Evolutionary conservation across 2,888 invertebrate genomes (phyloP).

Genomic region (Sarcophaga subvicina): DNA sequence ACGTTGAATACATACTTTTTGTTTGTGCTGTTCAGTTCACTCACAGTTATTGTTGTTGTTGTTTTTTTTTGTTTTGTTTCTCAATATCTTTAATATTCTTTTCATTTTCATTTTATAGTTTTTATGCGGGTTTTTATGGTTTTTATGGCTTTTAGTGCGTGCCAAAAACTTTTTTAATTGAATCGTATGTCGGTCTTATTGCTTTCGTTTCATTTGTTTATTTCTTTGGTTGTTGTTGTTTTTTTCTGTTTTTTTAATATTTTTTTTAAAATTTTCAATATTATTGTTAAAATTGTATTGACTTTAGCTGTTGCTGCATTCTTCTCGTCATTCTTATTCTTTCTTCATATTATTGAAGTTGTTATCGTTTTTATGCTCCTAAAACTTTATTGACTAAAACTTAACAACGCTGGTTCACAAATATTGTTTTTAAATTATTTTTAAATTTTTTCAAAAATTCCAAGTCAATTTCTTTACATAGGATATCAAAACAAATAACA

Average conservation of each 20-base stretch:
- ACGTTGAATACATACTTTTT: neutral
- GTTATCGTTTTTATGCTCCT: constrained; percentile 6
- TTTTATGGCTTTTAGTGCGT: constrained; percentile 82
- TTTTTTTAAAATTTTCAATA: constrained; percentile 13
- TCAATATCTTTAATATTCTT: constrained; percentile 76
- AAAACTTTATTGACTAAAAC: constrained; percentile 24
- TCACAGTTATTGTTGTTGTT: neutral
- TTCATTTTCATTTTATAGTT: constrained; percentile 79
- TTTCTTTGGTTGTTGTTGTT: constrained; percentile 10
- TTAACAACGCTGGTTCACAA: constrained; percentile 41
- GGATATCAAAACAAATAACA: too few species aligned
- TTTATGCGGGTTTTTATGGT: constrained; percentile 81
- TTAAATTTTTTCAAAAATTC: neutral
- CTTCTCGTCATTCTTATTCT: constrained; percentile 33
- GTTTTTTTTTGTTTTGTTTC: constrained; percentile 6
- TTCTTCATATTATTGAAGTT: constrained; percentile 2
- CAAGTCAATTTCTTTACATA: neutral
- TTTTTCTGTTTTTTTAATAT: constrained; percentile 10
- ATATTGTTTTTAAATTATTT: neutral
- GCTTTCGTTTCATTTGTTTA: constrained; percentile 56
- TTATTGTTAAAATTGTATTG: constrained; percentile 9
- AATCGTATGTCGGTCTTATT: constrained; percentile 73
- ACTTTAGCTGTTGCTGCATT: constrained; percentile 14
- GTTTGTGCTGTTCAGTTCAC: neutral
- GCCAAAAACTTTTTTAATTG: constrained; percentile 81